Evolutionary conservation across 2,888 invertebrate genomes (phyloP).

Genomic region (Gisinianus flammeolus): DNA sequence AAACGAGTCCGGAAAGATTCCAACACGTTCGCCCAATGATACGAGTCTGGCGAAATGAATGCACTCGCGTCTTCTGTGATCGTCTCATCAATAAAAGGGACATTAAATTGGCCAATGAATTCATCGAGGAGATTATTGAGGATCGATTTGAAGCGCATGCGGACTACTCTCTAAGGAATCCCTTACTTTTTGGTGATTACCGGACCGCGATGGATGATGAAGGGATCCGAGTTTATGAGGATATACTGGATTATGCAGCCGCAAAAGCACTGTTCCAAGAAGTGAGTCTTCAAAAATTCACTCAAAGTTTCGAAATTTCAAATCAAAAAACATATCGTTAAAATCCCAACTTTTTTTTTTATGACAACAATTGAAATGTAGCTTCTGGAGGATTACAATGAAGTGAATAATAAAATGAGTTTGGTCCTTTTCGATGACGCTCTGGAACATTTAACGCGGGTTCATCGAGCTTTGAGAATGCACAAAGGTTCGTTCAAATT

Average conservation of each 20-base stretch:
- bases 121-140: conserved; percentile 70
- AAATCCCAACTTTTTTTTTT: not conserved
- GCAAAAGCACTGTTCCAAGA: conserved; percentile 87
- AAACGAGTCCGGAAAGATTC: conserved; percentile 76
- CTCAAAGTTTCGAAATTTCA: not conserved
- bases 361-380: conserved; percentile 62
- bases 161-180: conserved; percentile 79
- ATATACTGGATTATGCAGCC: conserved; percentile 86
- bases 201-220: conserved; percentile 82
- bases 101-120: conserved; percentile 68
- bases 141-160: conserved; percentile 62
- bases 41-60: conserved; percentile 91
- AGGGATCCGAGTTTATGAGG: conserved; percentile 83
- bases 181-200: conserved; percentile 86
- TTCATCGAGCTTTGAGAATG: conserved; percentile 84
- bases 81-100: conserved; percentile 78
- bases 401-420: conserved; percentile 72
- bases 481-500: conserved; percentile 63
- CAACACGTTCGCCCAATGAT: conserved; percentile 73
- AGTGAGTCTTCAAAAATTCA: conserved; percentile 63
- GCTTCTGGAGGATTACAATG: conserved; percentile 86
- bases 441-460: conserved; percentile 84
- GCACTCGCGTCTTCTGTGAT: conserved; percentile 84
- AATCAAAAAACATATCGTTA: too few species aligned
- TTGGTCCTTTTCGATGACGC: conserved; percentile 91